phyloP scores from a whole-genome alignment of 1,140 invertebrate species.

The Aphelenchoides besseyi region DNA sequence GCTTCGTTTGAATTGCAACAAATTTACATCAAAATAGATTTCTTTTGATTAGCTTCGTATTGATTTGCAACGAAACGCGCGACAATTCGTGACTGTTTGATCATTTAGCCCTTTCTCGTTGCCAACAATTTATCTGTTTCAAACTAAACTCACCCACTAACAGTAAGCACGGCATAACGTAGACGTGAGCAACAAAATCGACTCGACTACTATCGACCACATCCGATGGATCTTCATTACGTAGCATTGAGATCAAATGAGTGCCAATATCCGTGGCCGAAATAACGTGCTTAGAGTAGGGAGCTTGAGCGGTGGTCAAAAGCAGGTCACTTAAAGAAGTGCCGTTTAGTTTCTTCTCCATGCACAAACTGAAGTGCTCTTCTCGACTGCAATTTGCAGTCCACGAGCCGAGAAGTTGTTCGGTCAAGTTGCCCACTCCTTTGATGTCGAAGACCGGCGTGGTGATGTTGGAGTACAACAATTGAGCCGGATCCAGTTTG shows the following conservation, averaged over 20 bases:
- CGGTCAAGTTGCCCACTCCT: not conserved
- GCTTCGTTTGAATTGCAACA: not conserved
- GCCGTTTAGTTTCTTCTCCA: not conserved
- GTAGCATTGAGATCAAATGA: not conserved
- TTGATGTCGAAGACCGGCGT: not conserved
- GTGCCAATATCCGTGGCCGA: not conserved
- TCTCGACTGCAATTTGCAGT: not conserved
- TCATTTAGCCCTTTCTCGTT: conserved; percentile 11
- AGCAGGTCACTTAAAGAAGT: not conserved
- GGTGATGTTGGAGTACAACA: not conserved
- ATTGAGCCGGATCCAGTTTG: not conserved
- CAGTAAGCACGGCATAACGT: conserved; percentile 53
- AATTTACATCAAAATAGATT: not conserved
- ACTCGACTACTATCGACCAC: conserved; percentile 31
- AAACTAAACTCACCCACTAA: conserved; percentile 41
- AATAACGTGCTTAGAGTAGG: not conserved
- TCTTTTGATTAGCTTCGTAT: no score
- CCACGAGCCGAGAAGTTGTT: not conserved
- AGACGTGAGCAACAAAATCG: conserved; percentile 51
- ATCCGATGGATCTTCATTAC: conserved; percentile 20
- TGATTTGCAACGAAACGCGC: not conserved
- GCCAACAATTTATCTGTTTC: not conserved
- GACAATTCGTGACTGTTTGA: not conserved
- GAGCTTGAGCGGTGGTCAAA: not conserved
- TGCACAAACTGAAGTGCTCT: no score